Conservation (phyloP, 2,113 vertebrate genomes). For the Sus scrofa region DNA sequence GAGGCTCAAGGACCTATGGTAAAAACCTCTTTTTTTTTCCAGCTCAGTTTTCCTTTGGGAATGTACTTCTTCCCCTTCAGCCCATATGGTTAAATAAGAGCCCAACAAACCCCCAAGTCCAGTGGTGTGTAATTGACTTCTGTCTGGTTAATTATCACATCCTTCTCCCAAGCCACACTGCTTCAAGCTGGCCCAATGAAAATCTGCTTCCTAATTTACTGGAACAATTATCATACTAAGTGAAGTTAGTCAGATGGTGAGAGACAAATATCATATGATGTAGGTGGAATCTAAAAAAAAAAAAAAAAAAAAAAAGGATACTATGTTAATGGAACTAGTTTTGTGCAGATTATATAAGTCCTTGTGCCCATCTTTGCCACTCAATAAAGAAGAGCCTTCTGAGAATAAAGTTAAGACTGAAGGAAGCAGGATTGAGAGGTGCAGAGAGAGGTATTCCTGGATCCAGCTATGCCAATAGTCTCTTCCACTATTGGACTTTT, state of each 20-base stretch:
- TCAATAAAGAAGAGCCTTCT: not conserved
- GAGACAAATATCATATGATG: no score
- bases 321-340: not conserved
- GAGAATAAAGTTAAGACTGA: not conserved
- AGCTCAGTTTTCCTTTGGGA: not conserved
- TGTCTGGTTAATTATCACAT: not conserved
- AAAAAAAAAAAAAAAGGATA: no score
- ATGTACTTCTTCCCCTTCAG: rapidly evolving
- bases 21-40: not conserved
- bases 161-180: no score
- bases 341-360: rapidly evolving
- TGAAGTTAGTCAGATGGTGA: no score
- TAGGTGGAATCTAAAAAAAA: no score
- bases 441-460: not conserved
- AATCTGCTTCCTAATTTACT: not conserved
- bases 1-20: not conserved
- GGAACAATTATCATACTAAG: not conserved
- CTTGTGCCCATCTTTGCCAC: not conserved
- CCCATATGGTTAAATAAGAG: not conserved
- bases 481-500: not conserved
- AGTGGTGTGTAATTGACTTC: rapidly evolving
- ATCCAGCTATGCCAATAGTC: not conserved
- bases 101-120: not conserved
- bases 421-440: not conserved
- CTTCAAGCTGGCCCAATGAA: not conserved